A percentile compares a stretch with the other conserved stretches of the same genome.
Evolutionary conservation across 2,888 invertebrate species (phyloP).

Genomic region (Cerastis rubricosa): DNA sequence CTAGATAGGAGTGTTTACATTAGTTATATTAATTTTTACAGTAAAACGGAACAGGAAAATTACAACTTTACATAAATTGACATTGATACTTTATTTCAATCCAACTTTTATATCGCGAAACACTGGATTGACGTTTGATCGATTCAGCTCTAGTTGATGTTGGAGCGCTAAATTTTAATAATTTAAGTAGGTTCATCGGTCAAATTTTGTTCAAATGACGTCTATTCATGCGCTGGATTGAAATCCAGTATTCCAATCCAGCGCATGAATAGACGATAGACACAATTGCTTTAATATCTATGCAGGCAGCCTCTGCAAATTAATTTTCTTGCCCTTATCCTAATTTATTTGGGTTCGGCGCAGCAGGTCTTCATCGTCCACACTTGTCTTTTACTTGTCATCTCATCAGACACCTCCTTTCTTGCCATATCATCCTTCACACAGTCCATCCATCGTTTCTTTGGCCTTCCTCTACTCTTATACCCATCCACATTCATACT

Average conservation of each 20-base stretch:
- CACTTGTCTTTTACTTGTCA: no score
- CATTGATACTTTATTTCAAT: not conserved
- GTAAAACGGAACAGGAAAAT: not conserved
- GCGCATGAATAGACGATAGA: no score
- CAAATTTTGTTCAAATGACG: not conserved
- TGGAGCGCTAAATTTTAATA: not conserved
- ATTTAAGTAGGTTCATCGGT: not conserved
- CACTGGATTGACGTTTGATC: not conserved
- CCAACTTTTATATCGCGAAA: not conserved
- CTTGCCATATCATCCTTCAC: no score
- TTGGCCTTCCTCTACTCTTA: no score
- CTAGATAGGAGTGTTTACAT: not conserved
- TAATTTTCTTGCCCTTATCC: no score
- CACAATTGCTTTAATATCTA: not conserved
- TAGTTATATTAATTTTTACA: not conserved
- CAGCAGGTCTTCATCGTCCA: no score
- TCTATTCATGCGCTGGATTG: not conserved
- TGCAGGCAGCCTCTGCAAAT: constrained; percentile 26
- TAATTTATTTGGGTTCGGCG: no score
- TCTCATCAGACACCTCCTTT: no score
- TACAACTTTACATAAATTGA: not conserved
- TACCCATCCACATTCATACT: no score
- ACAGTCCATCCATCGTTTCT: no score
- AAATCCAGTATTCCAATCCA: no score
- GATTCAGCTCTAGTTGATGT: not conserved